Evolutionary conservation across 2,113 vertebrate genomes (phyloP).

Genomic region (Rhizomys pruinosus): DNA sequence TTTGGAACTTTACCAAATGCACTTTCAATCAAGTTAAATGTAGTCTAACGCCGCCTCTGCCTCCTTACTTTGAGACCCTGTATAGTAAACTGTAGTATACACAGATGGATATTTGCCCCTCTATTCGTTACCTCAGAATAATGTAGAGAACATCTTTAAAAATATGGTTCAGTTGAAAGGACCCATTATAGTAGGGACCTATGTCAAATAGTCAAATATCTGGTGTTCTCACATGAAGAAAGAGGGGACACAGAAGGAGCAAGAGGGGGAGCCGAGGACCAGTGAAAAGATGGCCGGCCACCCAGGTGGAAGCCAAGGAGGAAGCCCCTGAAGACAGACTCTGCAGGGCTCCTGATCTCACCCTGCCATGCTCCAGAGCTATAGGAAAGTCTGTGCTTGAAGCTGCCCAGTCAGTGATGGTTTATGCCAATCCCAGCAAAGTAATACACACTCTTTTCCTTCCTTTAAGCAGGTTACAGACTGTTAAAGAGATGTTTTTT

Average conservation of each 20-base stretch:
- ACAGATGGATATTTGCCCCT: too few species aligned
- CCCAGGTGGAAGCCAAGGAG: background rate
- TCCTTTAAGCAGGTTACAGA: background rate
- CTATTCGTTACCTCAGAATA: too few species aligned
- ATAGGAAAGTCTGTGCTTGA: background rate
- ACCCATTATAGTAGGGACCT: background rate
- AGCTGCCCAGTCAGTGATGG: background rate
- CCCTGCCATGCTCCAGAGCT: background rate
- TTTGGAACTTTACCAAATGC: background rate
- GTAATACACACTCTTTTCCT: background rate
- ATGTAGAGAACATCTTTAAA: slow-evolving; percentile 4
- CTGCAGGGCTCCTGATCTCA: background rate
- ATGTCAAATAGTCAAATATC: background rate
- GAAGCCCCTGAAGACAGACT: background rate
- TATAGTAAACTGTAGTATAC: background rate
- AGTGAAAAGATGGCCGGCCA: background rate
- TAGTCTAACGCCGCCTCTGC: background rate
- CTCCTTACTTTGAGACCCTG: background rate
- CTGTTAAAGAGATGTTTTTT: background rate
- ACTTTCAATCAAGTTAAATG: background rate
- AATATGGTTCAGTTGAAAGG: slow-evolving; percentile 5
- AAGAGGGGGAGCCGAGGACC: rapidly evolving
- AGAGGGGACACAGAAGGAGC: background rate
- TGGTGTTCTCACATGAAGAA: background rate
- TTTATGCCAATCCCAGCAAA: background rate